These are phyloP conservation scores for Chrysina gloriosa DNA, from an alignment of 2,888 invertebrate species.

Conservation along the genomic window DNA sequence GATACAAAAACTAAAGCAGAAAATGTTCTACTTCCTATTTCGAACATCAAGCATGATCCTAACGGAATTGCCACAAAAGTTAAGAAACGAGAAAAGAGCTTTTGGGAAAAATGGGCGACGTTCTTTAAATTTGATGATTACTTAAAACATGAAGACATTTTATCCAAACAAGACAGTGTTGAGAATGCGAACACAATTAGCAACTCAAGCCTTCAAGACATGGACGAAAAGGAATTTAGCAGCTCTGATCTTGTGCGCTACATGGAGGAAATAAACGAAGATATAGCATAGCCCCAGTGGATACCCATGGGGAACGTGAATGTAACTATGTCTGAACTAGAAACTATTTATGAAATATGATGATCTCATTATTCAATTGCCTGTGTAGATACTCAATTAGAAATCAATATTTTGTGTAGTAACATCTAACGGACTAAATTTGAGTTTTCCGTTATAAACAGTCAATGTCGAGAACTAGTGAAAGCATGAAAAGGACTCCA, in stretches of 20 bases:
- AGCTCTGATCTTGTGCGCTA: constrained; percentile 76
- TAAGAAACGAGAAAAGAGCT: constrained; percentile 30
- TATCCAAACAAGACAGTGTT: constrained; percentile 39
- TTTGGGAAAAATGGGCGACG: constrained; percentile 35
- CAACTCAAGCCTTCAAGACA: constrained; percentile 80
- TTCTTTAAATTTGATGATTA: constrained; percentile 36
- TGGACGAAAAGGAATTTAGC: constrained; percentile 75
- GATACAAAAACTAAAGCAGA: constrained; percentile 56
- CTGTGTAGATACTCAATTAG: neutral
- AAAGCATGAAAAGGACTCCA: too few species aligned
- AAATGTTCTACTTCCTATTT: constrained; percentile 18
- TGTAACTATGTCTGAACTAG: constrained; percentile 30
- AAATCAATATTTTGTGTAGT: neutral
- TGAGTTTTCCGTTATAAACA: too few species aligned
- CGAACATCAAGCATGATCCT: constrained; percentile 27
- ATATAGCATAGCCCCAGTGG: constrained; percentile 50
- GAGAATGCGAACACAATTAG: constrained; percentile 70
- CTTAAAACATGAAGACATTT: constrained; percentile 21
- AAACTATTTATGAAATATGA: constrained; percentile 44
- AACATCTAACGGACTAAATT: too few species aligned
- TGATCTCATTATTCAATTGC: constrained; percentile 39
- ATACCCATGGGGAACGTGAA: constrained; percentile 39
- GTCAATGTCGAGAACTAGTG: too few species aligned
- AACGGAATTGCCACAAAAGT: constrained; percentile 41
- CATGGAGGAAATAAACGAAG: constrained; percentile 75